Conservation (phyloP, 1,140 invertebrate species). For the Papilio machaon region DNA sequence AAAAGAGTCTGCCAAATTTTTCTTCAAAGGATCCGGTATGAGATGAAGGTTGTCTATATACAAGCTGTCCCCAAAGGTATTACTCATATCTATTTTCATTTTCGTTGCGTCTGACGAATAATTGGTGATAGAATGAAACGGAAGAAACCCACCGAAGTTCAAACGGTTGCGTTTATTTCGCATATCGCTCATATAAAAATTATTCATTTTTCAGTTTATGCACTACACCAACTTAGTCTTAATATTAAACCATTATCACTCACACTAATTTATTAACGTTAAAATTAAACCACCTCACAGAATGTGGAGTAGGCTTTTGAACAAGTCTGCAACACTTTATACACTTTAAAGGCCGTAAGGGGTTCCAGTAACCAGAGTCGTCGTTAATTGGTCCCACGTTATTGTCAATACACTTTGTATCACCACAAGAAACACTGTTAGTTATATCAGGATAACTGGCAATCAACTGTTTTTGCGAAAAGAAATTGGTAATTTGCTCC, state of each 20-base stretch:
- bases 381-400: constrained; percentile 52
- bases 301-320: constrained; percentile 60
- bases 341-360: constrained; percentile 42
- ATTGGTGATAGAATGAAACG: constrained; percentile 58
- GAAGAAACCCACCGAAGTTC: constrained; percentile 43
- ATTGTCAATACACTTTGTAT: constrained; percentile 56
- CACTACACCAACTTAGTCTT: constrained; percentile 43
- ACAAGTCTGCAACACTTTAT: constrained; percentile 58
- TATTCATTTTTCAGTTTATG: constrained; percentile 62
- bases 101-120: constrained; percentile 56
- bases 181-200: constrained; percentile 55
- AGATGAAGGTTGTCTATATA: constrained; percentile 61
- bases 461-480: constrained; percentile 63
- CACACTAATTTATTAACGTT: constrained; percentile 56
- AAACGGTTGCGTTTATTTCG: constrained; percentile 61
- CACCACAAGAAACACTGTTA: constrained; percentile 53
- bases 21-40: constrained; percentile 67
- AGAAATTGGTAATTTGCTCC: constrained; percentile 64
- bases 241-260: constrained; percentile 57
- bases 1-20: constrained; percentile 70
- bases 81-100: constrained; percentile 58
- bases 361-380: constrained; percentile 54
- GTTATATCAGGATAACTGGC: constrained; percentile 53
- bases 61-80: constrained; percentile 52
- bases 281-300: constrained; percentile 51